phyloP scores from a whole-genome alignment of 2,888 invertebrate genomes.

The Cyaniris semiargus region DNA sequence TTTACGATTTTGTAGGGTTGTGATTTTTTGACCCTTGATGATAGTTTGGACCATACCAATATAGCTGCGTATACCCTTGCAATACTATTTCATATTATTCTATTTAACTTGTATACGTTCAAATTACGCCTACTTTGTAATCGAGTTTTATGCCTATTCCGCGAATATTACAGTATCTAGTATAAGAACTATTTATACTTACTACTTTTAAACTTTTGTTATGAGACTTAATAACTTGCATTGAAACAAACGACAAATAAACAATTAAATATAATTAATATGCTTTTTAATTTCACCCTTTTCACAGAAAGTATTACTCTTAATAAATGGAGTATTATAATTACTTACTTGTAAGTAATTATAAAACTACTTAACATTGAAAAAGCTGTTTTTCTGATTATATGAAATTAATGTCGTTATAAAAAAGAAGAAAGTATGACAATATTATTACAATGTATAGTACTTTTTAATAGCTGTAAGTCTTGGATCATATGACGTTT shows the following conservation, averaged over 20 bases:
- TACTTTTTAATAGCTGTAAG: too few relatives aligned
- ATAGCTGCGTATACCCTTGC: conserved; percentile 56
- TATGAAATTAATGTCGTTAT: too few relatives aligned
- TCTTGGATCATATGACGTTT: too few relatives aligned
- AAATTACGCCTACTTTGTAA: conserved; percentile 58
- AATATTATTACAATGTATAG: too few relatives aligned
- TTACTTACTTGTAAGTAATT: too few relatives aligned
- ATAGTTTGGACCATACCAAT: conserved; percentile 46
- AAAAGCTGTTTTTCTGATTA: too few relatives aligned
- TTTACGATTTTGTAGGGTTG: conserved; percentile 5
- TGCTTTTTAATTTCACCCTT: conserved; percentile 1
- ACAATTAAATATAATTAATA: conserved; percentile 57
- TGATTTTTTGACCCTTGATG: not conserved
- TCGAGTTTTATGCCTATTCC: conserved; percentile 60
- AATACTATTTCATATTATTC: conserved; percentile 49
- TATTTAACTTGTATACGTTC: conserved; percentile 47
- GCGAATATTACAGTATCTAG: conserved; percentile 66
- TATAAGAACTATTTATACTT: conserved; percentile 73
- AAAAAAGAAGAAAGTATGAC: too few relatives aligned
- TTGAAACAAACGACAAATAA: conserved; percentile 78
- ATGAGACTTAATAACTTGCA: conserved; percentile 78
- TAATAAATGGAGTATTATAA: too few relatives aligned
- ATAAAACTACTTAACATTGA: too few relatives aligned
- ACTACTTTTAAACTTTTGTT: conserved; percentile 74
- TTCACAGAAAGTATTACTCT: not conserved